Conservation (phyloP, 30 jellyfish, hydroid and myxozoan species). For the Calvadosia cruxmelitensis region DNA sequence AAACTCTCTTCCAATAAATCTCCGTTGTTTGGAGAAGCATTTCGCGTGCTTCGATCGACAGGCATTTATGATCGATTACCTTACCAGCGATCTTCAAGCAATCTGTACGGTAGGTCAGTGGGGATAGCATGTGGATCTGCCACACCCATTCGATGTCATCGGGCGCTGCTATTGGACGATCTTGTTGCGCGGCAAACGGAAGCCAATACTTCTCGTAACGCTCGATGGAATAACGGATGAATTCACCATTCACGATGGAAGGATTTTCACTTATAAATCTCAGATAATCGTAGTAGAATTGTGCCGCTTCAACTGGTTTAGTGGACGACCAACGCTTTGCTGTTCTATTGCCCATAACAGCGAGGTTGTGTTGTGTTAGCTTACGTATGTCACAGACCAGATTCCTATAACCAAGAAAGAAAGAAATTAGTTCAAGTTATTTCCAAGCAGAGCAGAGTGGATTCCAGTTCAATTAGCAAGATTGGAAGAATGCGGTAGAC, state of each 20-base stretch:
- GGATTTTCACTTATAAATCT: not conserved
- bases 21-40: slow-evolving; percentile 15
- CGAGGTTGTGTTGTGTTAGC: too few species aligned
- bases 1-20: slow-evolving; percentile 44
- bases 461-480: too few species aligned
- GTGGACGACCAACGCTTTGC: not conserved
- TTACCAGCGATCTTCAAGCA: slow-evolving; percentile 38
- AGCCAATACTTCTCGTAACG: slow-evolving; percentile 76
- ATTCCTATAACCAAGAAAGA: too few species aligned
- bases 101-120: slow-evolving; percentile 65
- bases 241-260: not conserved
- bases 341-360: not conserved
- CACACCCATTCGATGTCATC: slow-evolving; percentile 74
- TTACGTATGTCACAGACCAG: too few species aligned
- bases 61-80: slow-evolving; percentile 32
- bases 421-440: too few species aligned
- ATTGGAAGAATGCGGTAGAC: too few species aligned
- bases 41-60: slow-evolving; percentile 20
- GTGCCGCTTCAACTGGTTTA: not conserved
- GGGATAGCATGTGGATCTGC: slow-evolving; percentile 75
- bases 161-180: slow-evolving; percentile 35
- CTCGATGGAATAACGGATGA: not conserved
- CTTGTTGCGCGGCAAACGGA: slow-evolving; percentile 58
- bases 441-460: too few species aligned
- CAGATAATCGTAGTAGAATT: not conserved